Conservation (phyloP, 2,888 invertebrate genomes). For the Melieria omissa region DNA sequence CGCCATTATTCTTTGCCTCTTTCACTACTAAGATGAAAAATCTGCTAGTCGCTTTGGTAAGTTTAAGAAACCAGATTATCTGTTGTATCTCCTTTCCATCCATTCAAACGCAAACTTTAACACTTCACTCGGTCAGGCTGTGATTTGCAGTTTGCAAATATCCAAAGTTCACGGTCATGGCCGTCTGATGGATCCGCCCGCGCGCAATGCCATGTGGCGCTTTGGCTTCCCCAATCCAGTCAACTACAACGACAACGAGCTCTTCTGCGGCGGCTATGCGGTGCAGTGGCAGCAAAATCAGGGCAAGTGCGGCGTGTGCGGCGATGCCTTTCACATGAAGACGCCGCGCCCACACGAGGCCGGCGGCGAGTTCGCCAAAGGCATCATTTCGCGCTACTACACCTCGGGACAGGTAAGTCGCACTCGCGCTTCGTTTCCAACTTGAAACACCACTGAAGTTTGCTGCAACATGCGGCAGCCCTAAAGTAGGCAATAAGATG, state of each 20-base stretch:
- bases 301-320: slow-evolving; percentile 91
- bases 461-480: not conserved
- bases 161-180: slow-evolving; percentile 78
- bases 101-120: not conserved
- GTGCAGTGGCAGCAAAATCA: slow-evolving; percentile 89
- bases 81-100: not conserved
- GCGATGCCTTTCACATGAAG: slow-evolving; percentile 80
- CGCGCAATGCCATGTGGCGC: slow-evolving; percentile 94
- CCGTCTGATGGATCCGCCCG: slow-evolving; percentile 90
- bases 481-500: slow-evolving; percentile 14
- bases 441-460: no score
- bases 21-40: slow-evolving; percentile 7
- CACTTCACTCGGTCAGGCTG: slow-evolving; percentile 19
- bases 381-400: slow-evolving; percentile 84
- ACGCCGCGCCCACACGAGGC: slow-evolving; percentile 88
- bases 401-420: slow-evolving; percentile 79
- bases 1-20: not conserved
- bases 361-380: slow-evolving; percentile 86
- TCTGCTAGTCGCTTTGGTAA: slow-evolving; percentile 38
- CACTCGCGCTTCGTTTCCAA: no score
- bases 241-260: slow-evolving; percentile 94
- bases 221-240: slow-evolving; percentile 94
- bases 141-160: slow-evolving; percentile 28
- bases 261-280: slow-evolving; percentile 92
- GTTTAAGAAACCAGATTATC: slow-evolving; percentile 9